Evolutionary conservation across 2,888 invertebrate species (phyloP).

Genomic region (Anarsia innoxiella): DNA sequence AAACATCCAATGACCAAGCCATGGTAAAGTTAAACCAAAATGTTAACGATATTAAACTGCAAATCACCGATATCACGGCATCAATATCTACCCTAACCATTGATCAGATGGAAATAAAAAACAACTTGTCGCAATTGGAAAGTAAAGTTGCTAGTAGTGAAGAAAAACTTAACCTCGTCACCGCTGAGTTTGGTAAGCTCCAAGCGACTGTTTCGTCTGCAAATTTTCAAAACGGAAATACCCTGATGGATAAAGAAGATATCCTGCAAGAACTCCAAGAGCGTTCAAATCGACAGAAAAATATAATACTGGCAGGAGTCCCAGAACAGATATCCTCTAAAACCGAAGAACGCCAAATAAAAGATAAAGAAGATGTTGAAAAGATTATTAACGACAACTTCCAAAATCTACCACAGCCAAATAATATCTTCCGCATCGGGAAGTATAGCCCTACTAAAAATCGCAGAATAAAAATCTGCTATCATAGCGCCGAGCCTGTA

Average conservation of each 20-base stretch:
- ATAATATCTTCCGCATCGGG: slow-evolving; percentile 7
- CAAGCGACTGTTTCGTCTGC: background rate
- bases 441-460: slow-evolving; percentile 4
- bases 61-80: slow-evolving; percentile 6
- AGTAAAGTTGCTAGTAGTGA: slow-evolving; percentile 2
- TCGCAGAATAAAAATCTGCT: slow-evolving; percentile 10
- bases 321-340: slow-evolving; percentile 1
- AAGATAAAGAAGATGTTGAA: slow-evolving; percentile 1
- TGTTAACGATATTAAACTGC: slow-evolving; percentile 8
- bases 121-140: slow-evolving; percentile 1
- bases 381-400: background rate
- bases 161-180: background rate
- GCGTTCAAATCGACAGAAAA: slow-evolving; percentile 3
- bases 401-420: slow-evolving; percentile 4
- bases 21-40: slow-evolving; percentile 9
- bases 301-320: slow-evolving; percentile 4
- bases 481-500: slow-evolving; percentile 1
- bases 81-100: background rate
- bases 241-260: background rate
- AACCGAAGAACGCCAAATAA: background rate
- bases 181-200: background rate
- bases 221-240: background rate
- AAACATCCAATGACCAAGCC: slow-evolving; percentile 12
- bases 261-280: slow-evolving; percentile 5
- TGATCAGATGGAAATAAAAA: slow-evolving; percentile 6